A percentile compares a stretch with the other conserved stretches of the same genome.
phyloP scores from a whole-genome alignment of 2,113 vertebrate species.

The Dasypus novemcinctus region DNA sequence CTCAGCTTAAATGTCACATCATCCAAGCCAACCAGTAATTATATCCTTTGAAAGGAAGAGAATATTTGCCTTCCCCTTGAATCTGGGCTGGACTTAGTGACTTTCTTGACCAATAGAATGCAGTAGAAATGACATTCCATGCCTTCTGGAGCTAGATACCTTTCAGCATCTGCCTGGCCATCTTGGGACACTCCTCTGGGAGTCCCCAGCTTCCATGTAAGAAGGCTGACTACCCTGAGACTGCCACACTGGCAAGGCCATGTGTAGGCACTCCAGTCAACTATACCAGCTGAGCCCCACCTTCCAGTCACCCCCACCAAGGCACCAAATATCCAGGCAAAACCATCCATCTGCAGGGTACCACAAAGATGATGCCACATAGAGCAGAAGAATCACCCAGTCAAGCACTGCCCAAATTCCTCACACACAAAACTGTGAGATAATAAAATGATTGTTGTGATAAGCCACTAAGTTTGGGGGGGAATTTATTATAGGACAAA shows the following conservation, averaged over 20 bases:
- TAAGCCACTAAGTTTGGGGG: neutral
- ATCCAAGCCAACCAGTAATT: neutral
- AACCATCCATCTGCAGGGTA: neutral
- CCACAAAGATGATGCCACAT: accelerated
- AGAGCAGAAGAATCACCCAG: neutral
- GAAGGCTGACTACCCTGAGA: neutral
- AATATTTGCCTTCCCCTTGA: neutral
- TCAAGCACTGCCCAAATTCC: neutral
- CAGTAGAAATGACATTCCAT: neutral
- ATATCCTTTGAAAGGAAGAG: neutral
- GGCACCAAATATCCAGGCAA: neutral
- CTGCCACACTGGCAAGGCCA: neutral
- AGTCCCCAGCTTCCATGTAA: neutral
- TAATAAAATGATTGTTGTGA: neutral
- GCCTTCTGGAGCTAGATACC: neutral
- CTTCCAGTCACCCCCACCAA: no score
- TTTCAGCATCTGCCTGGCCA: neutral
- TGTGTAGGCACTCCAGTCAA: neutral
- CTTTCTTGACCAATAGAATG: neutral
- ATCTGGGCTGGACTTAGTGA: neutral
- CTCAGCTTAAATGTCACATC: neutral
- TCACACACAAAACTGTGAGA: neutral
- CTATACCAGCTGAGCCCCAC: neutral
- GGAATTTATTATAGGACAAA: neutral
- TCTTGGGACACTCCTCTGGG: neutral